phyloP scores from a whole-genome alignment of 2,797 vertebrate species.

The Manis crassicaudata region DNA sequence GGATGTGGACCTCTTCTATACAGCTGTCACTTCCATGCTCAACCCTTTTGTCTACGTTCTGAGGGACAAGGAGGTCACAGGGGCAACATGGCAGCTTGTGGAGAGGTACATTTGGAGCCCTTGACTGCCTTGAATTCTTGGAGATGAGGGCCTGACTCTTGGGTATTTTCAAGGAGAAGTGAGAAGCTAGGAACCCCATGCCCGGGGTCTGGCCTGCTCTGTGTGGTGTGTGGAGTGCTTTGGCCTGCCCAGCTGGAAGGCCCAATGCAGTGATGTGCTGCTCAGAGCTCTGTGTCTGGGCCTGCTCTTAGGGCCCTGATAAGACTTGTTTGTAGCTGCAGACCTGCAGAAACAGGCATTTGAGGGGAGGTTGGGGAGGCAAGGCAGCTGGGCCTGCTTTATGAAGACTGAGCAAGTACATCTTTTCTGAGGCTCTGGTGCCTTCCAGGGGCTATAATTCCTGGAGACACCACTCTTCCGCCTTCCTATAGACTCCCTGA shows the following conservation, averaged over 20 bases:
- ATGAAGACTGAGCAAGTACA: background rate
- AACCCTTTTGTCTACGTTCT: constrained; percentile 66
- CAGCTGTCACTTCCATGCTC: constrained; percentile 1
- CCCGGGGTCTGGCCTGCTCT: too few relatives aligned
- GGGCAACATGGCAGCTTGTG: background rate
- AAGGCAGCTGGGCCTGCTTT: background rate
- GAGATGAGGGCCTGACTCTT: background rate
- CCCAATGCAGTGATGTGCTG: background rate
- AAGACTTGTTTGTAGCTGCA: background rate
- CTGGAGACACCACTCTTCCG: background rate
- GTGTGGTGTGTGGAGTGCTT: background rate
- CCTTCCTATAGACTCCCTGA: background rate
- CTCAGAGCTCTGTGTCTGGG: background rate
- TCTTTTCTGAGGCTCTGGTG: background rate
- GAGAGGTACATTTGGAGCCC: constrained; percentile 12
- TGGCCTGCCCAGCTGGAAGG: background rate
- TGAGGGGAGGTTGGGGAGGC: background rate
- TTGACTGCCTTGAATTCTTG: background rate
- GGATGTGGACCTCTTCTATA: constrained; percentile 30
- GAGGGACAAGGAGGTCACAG: constrained; percentile 62
- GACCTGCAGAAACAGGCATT: background rate
- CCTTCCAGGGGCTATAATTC: background rate
- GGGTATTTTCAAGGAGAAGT: background rate
- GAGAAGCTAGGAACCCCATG: background rate
- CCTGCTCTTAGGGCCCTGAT: background rate